These are phyloP conservation scores for Coracopsis vasa DNA, from an alignment of 2,113 vertebrate species.

Conservation along the genomic window DNA sequence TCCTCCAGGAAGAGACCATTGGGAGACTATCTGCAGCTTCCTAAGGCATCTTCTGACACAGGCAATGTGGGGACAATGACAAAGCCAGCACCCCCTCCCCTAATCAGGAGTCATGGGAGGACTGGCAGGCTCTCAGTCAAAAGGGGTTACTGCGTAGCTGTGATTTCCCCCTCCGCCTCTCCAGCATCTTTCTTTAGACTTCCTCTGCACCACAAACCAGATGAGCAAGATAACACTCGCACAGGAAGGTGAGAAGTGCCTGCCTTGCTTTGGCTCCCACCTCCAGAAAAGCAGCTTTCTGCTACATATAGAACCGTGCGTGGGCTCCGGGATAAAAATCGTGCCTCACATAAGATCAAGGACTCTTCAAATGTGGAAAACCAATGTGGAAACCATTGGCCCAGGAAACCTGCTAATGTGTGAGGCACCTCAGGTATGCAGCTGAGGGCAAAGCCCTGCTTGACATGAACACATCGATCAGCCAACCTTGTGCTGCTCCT, in stretches of 20 bases:
- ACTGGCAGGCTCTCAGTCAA: background rate
- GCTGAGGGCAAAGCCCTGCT: background rate
- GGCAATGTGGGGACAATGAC: background rate
- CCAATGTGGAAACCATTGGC: background rate
- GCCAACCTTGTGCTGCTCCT: constrained; percentile 93
- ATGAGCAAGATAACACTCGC: constrained; percentile 10
- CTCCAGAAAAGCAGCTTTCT: constrained; percentile 34
- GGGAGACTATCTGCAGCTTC: background rate
- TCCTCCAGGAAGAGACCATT: background rate
- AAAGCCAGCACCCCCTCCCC: background rate
- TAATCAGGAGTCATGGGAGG: background rate
- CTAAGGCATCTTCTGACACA: background rate
- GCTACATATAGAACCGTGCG: background rate
- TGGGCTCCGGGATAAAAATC: background rate
- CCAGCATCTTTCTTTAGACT: constrained; percentile 33
- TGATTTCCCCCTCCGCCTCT: background rate
- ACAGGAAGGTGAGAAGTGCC: constrained; percentile 37
- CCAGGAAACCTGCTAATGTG: background rate
- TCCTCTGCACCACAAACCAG: constrained; percentile 27
- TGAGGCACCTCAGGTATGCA: background rate
- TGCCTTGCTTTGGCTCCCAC: constrained; percentile 55
- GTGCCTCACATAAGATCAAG: background rate
- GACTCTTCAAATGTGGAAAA: background rate
- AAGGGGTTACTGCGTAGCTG: background rate
- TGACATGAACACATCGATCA: background rate